phyloP scores from a whole-genome alignment of 2,888 invertebrate genomes.

The Capitulum mitella region DNA sequence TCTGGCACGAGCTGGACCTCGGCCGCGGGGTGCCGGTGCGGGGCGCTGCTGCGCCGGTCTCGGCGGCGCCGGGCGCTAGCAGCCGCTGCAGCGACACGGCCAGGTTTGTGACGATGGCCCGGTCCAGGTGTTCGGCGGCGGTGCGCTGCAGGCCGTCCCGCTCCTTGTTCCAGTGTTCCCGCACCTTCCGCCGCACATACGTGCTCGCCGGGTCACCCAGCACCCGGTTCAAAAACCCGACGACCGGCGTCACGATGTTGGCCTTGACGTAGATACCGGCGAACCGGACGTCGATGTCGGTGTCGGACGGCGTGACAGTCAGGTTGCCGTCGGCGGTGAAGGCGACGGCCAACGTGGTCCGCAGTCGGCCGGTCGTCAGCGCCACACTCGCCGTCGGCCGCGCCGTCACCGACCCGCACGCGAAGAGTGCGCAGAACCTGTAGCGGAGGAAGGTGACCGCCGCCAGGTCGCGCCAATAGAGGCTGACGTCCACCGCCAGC shows the following conservation, averaged over 20 bases:
- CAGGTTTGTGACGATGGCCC: background rate
- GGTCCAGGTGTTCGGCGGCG: background rate
- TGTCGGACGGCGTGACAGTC: background rate
- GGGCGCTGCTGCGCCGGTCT: no score
- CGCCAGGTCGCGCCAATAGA: background rate
- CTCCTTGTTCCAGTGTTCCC: background rate
- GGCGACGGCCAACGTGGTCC: background rate
- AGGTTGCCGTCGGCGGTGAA: background rate
- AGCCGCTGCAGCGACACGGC: background rate
- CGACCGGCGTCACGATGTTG: background rate
- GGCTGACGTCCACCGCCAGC: conserved; percentile 47
- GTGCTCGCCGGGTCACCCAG: background rate
- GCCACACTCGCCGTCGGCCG: background rate
- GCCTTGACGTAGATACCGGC: background rate
- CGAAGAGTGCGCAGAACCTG: background rate
- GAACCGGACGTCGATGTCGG: background rate
- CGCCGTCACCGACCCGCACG: background rate
- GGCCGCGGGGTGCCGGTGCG: no score
- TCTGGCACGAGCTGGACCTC: no score
- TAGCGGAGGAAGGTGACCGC: background rate
- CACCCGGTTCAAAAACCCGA: background rate
- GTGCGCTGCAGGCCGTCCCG: background rate
- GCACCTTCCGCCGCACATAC: background rate
- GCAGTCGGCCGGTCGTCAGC: background rate
- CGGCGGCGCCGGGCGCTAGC: background rate